Evolutionary conservation across 2,113 vertebrate genomes (phyloP).

Genomic region (Silurus asotus): DNA sequence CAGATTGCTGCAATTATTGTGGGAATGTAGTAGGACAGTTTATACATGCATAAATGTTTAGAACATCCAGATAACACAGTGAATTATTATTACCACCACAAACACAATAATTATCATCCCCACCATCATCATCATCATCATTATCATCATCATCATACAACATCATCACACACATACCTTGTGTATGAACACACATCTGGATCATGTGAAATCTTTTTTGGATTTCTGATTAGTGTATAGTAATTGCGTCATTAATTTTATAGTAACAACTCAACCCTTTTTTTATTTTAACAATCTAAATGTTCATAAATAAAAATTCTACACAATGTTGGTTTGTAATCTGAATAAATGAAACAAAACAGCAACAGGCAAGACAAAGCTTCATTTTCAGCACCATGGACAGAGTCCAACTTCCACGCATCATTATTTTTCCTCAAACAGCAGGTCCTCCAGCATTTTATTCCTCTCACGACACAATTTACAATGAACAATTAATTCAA

Average conservation of each 20-base stretch:
- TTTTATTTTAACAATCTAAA: not conserved
- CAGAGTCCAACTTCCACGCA: not conserved
- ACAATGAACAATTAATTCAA: not conserved
- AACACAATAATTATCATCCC: not conserved
- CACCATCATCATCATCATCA: too few relatives aligned
- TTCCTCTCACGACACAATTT: not conserved
- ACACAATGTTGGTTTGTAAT: not conserved
- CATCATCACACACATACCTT: not conserved
- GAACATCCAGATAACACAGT: too few relatives aligned
- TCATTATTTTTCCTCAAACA: not conserved
- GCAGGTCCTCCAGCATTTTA: not conserved
- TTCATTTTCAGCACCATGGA: constrained; percentile 2
- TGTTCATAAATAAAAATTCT: not conserved
- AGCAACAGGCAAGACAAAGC: not conserved
- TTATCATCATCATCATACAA: too few relatives aligned
- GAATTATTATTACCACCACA: too few relatives aligned
- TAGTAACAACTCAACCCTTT: not conserved
- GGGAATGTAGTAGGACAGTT: too few relatives aligned
- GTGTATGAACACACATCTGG: too few relatives aligned
- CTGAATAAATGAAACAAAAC: not conserved
- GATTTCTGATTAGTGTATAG: not conserved
- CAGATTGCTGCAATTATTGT: too few relatives aligned
- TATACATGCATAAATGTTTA: too few relatives aligned
- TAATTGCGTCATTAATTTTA: not conserved
- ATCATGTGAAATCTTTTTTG: not conserved